These are phyloP conservation scores for Acleris literana DNA, from an alignment of 2,888 invertebrate species.

Conservation along the genomic window DNA sequence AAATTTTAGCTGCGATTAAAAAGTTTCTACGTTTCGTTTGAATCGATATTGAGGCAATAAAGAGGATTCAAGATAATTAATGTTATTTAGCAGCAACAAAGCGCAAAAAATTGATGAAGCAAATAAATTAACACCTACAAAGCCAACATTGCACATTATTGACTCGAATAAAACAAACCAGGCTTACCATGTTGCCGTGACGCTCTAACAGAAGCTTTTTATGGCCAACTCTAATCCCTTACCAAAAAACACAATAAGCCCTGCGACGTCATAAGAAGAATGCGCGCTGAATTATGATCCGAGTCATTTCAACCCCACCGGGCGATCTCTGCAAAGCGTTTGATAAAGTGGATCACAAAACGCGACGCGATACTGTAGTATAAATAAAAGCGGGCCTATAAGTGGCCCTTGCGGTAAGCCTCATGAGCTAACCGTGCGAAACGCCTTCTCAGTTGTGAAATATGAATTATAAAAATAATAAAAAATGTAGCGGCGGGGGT, in stretches of 20 bases:
- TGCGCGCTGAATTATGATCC: constrained; percentile 74
- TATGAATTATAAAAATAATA: constrained; percentile 83
- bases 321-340: constrained; percentile 76
- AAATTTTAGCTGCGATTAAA: constrained; percentile 15
- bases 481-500: constrained; percentile 75
- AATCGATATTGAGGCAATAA: constrained; percentile 14
- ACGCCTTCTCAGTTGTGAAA: constrained; percentile 82
- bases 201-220: constrained; percentile 66
- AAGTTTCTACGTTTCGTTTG: constrained; percentile 2
- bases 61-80: constrained; percentile 8
- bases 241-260: constrained; percentile 80
- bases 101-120: constrained; percentile 3
- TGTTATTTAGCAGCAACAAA: constrained; percentile 10
- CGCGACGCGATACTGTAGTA: constrained; percentile 66
- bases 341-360: constrained; percentile 83
- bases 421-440: constrained; percentile 82
- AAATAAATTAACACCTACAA: constrained; percentile 22
- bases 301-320: constrained; percentile 73
- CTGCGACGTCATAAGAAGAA: constrained; percentile 62
- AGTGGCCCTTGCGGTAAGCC: constrained; percentile 79
- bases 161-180: constrained; percentile 54
- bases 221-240: constrained; percentile 70
- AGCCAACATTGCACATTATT: constrained; percentile 27
- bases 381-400: constrained; percentile 77
- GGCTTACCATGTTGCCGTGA: constrained; percentile 59